A percentile compares a stretch with the other conserved stretches of the same genome.
These are phyloP conservation scores for Phocides pigmalion DNA, from an alignment of 1,140 invertebrate genomes.

Conservation along the genomic window DNA sequence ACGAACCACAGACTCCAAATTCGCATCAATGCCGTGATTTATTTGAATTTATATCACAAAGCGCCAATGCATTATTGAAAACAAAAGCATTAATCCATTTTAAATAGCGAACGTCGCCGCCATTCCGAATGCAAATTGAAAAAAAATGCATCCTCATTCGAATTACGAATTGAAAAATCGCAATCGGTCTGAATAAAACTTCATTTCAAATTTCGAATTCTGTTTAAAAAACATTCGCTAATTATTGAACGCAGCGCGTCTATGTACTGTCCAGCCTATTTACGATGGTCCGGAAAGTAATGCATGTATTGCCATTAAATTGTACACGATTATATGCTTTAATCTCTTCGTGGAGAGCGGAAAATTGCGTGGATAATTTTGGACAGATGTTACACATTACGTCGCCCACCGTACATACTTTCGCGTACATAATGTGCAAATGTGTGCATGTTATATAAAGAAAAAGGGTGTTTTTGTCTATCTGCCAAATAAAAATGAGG, in stretches of 20 bases:
- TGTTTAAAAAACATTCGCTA: slow-evolving; percentile 80
- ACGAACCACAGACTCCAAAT: slow-evolving; percentile 17
- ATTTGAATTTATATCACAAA: slow-evolving; percentile 35
- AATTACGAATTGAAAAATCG: slow-evolving; percentile 70
- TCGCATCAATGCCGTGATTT: slow-evolving; percentile 28
- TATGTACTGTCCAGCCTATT: slow-evolving; percentile 61
- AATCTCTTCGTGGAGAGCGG: slow-evolving; percentile 40
- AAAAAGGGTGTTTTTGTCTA: slow-evolving; percentile 83
- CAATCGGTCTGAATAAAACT: slow-evolving; percentile 76
- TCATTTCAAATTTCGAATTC: slow-evolving; percentile 79
- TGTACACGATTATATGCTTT: slow-evolving; percentile 46
- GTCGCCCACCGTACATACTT: slow-evolving; percentile 50
- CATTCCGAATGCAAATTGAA: slow-evolving; percentile 47
- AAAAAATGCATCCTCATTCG: slow-evolving; percentile 54
- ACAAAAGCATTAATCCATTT: slow-evolving; percentile 56
- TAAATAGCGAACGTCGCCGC: slow-evolving; percentile 54
- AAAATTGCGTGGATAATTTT: slow-evolving; percentile 54
- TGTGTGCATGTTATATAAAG: slow-evolving; percentile 69
- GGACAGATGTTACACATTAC: slow-evolving; percentile 41
- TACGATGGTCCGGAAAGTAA: slow-evolving; percentile 42
- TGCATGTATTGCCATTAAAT: slow-evolving; percentile 35
- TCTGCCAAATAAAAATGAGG: slow-evolving; percentile 83
- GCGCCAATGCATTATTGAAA: slow-evolving; percentile 41
- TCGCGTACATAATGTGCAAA: slow-evolving; percentile 48
- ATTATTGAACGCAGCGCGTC: slow-evolving; percentile 70